Evolutionary conservation across 2,113 vertebrate genomes (phyloP).

Genomic region (Dermatemys mawii): DNA sequence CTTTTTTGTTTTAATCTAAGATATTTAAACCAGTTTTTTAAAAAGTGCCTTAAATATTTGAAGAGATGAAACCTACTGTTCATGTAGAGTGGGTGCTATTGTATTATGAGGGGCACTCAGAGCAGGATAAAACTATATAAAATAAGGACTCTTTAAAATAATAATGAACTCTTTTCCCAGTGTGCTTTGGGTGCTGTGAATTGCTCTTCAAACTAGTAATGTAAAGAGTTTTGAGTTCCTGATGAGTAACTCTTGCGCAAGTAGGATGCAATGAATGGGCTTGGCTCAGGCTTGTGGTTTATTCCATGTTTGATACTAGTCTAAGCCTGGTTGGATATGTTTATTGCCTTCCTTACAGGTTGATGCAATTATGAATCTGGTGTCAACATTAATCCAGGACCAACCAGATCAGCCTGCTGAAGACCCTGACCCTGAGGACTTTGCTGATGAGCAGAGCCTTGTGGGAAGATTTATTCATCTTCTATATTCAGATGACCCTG

Average conservation of each 20-base stretch:
- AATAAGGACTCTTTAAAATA: background rate
- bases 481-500: constrained; percentile 92
- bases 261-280: background rate
- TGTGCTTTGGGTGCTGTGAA: background rate
- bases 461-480: constrained; percentile 98
- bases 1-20: background rate
- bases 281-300: background rate
- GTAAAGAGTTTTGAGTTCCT: background rate
- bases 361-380: constrained; percentile 94
- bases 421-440: constrained; percentile 97
- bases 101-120: background rate
- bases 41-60: background rate
- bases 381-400: constrained; percentile 95
- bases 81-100: background rate
- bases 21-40: background rate
- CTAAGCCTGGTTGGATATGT: background rate
- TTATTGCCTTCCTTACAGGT: constrained; percentile 77
- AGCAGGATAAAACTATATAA: background rate
- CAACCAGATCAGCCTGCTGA: constrained; percentile 97
- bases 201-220: background rate
- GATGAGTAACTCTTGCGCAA: too few species aligned
- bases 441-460: constrained; percentile 97
- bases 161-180: background rate
- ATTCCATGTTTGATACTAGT: background rate
- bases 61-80: background rate